Conservation (phyloP, 2,888 invertebrate species). For the Ditula angustiorana region DNA sequence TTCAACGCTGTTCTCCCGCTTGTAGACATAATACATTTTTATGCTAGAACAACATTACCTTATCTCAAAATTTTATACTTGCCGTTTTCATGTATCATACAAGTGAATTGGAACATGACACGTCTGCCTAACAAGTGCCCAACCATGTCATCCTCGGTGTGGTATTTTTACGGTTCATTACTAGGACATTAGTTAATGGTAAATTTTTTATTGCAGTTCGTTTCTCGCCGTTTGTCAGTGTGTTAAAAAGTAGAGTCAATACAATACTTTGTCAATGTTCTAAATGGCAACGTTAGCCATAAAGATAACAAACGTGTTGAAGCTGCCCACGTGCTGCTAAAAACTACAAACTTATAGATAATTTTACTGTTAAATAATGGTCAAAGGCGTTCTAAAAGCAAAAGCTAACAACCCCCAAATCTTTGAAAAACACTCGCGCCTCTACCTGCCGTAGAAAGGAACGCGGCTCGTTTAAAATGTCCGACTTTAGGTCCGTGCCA, state of each 20-base stretch:
- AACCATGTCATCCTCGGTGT: too few species aligned
- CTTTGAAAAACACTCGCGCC: conserved; percentile 44
- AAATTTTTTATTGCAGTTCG: too few species aligned
- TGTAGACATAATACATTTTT: conserved; percentile 32
- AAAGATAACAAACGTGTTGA: conserved; percentile 3
- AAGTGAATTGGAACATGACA: too few species aligned
- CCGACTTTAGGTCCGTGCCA: conserved; percentile 65
- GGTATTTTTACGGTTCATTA: too few species aligned
- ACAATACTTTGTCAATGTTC: too few species aligned
- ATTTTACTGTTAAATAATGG: conserved; percentile 11
- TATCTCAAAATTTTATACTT: too few species aligned
- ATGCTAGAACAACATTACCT: background rate
- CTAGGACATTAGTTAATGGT: too few species aligned
- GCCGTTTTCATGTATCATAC: too few species aligned
- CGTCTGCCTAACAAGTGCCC: too few species aligned
- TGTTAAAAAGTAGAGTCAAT: too few species aligned
- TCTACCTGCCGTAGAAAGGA: conserved; percentile 63
- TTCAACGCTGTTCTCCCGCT: conserved; percentile 17
- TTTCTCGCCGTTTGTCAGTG: too few species aligned
- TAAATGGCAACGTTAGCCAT: conserved; percentile 12
- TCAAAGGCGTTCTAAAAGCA: conserved; percentile 6
- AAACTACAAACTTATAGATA: background rate
- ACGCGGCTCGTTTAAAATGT: conserved; percentile 61
- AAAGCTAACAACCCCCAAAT: conserved; percentile 2
- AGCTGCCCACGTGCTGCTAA: background rate